Percentiles rank a stretch among this genome's conserved stretches.
phyloP scores from a whole-genome alignment of 1,140 invertebrate genomes.

The Lepidurus apus region DNA sequence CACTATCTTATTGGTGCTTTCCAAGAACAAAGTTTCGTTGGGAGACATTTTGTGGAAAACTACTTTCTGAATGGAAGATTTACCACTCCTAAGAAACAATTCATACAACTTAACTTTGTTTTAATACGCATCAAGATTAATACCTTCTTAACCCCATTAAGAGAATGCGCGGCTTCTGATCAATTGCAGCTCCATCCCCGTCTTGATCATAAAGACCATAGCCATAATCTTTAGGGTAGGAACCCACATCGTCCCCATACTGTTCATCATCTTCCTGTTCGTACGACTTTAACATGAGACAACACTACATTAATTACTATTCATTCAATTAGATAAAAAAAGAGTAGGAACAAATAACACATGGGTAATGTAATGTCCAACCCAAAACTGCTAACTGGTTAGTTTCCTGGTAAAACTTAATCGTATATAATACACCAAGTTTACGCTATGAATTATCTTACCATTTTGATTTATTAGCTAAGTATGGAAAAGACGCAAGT shows the following conservation, averaged over 20 bases:
- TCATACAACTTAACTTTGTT: slow-evolving; percentile 38
- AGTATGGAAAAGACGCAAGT: neutral
- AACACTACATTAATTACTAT: neutral
- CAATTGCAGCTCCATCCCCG: slow-evolving; percentile 56
- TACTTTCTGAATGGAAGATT: slow-evolving; percentile 99
- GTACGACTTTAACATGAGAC: slow-evolving; percentile 31
- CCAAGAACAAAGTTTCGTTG: slow-evolving; percentile 98
- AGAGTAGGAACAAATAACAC: neutral
- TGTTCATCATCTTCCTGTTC: slow-evolving; percentile 58
- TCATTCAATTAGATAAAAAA: slow-evolving; percentile 1
- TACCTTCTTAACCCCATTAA: slow-evolving; percentile 92
- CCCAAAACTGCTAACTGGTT: neutral
- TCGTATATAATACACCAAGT: neutral
- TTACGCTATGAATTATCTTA: neutral
- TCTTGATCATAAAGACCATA: slow-evolving; percentile 81
- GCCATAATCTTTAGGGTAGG: slow-evolving; percentile 87
- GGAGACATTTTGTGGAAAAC: slow-evolving; percentile 99
- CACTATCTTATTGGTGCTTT: slow-evolving; percentile 97
- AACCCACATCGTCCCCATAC: slow-evolving; percentile 60
- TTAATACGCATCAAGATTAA: neutral
- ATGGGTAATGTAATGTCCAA: neutral
- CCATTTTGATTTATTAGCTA: neutral
- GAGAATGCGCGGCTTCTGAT: slow-evolving; percentile 85
- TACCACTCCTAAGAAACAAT: slow-evolving; percentile 74
- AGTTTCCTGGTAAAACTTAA: neutral